These are phyloP conservation scores for Furcifer pardalis DNA, from an alignment of 2,797 vertebrate genomes.

Conservation along the genomic window DNA sequence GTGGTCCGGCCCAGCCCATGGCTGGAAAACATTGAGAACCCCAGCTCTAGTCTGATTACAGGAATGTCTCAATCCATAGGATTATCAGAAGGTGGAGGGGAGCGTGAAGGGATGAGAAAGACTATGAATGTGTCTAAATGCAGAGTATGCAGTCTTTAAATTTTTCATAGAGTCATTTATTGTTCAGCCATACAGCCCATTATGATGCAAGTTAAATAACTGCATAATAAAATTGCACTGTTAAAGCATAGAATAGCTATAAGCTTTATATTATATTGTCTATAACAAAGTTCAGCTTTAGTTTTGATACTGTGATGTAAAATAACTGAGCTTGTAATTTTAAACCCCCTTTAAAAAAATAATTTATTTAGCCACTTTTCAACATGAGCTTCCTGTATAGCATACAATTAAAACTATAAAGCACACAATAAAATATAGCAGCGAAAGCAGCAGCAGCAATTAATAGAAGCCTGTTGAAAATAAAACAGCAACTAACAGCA, in stretches of 20 bases:
- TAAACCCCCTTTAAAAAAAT: background rate
- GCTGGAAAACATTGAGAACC: too few relatives aligned
- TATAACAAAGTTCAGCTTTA: background rate
- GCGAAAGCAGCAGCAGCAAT: background rate
- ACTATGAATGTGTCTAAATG: background rate
- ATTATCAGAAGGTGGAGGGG: background rate
- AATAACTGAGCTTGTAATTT: background rate
- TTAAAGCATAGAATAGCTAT: background rate
- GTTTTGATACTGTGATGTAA: background rate
- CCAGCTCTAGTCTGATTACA: background rate
- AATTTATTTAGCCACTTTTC: background rate
- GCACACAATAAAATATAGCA: background rate
- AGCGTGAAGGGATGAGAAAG: background rate
- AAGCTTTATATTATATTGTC: background rate
- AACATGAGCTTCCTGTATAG: background rate
- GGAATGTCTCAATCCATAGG: background rate
- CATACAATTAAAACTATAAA: conserved; percentile 3
- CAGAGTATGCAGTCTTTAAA: background rate
- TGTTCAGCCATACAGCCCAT: background rate
- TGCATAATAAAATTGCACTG: background rate
- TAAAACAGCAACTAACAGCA: background rate
- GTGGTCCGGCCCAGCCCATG: too few relatives aligned
- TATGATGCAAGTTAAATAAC: background rate
- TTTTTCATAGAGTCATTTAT: background rate
- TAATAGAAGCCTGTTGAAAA: background rate